These are phyloP conservation scores for Ctenochaetus hawaiiensis DNA, from an alignment of 2,797 vertebrate species.

Conservation along the genomic window DNA sequence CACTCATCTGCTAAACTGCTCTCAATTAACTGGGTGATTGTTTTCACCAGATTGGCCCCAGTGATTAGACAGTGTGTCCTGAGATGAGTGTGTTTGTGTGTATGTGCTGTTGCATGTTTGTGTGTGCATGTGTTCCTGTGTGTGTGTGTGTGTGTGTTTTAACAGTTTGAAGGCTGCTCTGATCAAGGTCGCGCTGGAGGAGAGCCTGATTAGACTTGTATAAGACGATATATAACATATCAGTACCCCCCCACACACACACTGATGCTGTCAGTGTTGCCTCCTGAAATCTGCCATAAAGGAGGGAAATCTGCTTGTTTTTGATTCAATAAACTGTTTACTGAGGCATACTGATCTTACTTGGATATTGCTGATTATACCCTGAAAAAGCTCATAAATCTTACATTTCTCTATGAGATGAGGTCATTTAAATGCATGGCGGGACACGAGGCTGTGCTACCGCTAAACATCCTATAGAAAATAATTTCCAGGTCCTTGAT, in stretches of 20 bases:
- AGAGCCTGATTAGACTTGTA: constrained; percentile 64
- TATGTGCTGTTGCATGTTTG: not conserved
- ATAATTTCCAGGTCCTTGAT: constrained; percentile 45
- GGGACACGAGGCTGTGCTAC: constrained; percentile 3
- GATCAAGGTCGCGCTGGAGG: constrained; percentile 70
- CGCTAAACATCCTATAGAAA: constrained; percentile 62
- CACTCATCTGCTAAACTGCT: constrained; percentile 78
- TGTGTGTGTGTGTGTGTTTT: constrained; percentile 23
- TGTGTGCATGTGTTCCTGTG: not conserved
- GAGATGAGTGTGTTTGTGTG: constrained; percentile 20
- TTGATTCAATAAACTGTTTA: constrained; percentile 76
- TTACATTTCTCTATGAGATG: constrained; percentile 54
- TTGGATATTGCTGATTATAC: constrained; percentile 69
- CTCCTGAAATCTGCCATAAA: constrained; percentile 48
- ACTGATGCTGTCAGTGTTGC: constrained; percentile 42
- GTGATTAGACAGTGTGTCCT: constrained; percentile 75
- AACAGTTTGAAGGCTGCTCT: constrained; percentile 50
- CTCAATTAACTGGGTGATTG: constrained; percentile 85
- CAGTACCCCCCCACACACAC: constrained; percentile 28
- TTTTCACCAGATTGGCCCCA: constrained; percentile 80
- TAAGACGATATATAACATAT: constrained; percentile 52
- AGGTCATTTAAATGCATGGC: constrained; percentile 77
- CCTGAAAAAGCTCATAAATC: constrained; percentile 66
- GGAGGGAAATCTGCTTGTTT: constrained; percentile 53
- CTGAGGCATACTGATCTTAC: constrained; percentile 60